Evolutionary conservation across 2,888 invertebrate genomes (phyloP).

Genomic region (Agrochola lychnidis): DNA sequence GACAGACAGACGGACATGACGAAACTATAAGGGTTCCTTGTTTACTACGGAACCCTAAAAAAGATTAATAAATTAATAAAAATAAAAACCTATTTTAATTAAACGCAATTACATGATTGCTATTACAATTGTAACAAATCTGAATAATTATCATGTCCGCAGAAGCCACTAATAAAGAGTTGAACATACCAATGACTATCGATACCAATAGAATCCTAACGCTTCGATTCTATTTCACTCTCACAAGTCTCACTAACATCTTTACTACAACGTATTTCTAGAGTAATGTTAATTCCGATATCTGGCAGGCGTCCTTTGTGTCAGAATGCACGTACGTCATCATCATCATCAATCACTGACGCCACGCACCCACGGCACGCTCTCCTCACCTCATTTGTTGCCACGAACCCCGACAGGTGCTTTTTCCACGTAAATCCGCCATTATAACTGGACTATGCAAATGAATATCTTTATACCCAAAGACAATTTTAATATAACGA

Average conservation of each 20-base stretch:
- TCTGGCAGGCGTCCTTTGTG: slow-evolving; percentile 65
- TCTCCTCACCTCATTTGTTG: slow-evolving; percentile 78
- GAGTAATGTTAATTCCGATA: slow-evolving; percentile 54
- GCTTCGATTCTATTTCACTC: neutral
- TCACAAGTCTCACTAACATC: neutral
- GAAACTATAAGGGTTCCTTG: too few species aligned
- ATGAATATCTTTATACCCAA: slow-evolving; percentile 51
- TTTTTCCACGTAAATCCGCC: slow-evolving; percentile 58
- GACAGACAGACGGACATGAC: too few species aligned
- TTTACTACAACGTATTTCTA: slow-evolving; percentile 17
- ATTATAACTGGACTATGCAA: slow-evolving; percentile 66
- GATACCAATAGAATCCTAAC: neutral
- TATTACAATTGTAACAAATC: too few species aligned
- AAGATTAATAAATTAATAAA: too few species aligned
- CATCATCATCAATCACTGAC: slow-evolving; percentile 85
- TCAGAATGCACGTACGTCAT: slow-evolving; percentile 65
- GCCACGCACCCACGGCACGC: slow-evolving; percentile 69
- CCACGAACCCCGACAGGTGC: slow-evolving; percentile 62
- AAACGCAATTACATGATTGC: too few species aligned
- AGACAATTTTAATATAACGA: slow-evolving; percentile 57
- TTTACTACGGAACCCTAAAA: too few species aligned
- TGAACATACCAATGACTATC: neutral
- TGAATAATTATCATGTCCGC: too few species aligned
- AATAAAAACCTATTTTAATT: too few species aligned
- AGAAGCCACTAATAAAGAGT: too few species aligned